Evolutionary conservation across 2,888 invertebrate genomes (phyloP).

Genomic region (Philonicus albiceps): DNA sequence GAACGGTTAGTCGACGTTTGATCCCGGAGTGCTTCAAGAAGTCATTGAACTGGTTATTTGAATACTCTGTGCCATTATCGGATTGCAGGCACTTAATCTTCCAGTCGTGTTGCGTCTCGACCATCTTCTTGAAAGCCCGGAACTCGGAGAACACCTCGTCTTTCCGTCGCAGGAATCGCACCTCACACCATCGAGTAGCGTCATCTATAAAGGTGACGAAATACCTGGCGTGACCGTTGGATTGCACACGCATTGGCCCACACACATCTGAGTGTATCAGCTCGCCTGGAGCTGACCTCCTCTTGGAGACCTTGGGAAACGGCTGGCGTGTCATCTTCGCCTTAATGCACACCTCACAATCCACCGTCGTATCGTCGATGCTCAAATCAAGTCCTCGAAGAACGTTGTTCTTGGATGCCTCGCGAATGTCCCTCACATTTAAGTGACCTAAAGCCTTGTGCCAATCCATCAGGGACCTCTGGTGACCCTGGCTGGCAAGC

Average conservation of each 20-base stretch:
- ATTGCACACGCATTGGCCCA: background rate
- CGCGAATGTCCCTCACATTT: background rate
- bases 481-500: background rate
- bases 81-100: background rate
- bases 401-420: background rate
- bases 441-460: background rate
- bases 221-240: background rate
- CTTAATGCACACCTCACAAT: background rate
- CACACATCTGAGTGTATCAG: background rate
- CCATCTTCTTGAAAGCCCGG: background rate
- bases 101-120: background rate
- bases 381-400: background rate
- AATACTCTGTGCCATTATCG: background rate
- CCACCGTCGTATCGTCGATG: background rate
- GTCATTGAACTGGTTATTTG: background rate
- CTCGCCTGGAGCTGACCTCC: background rate
- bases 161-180: background rate
- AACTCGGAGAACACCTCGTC: background rate
- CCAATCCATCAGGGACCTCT: background rate
- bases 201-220: background rate
- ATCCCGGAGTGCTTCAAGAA: background rate
- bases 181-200: background rate
- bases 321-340: background rate
- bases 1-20: background rate
- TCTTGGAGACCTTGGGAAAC: background rate